Conservation (phyloP, 2,113 vertebrate genomes). For the Bufo gargarizans region DNA sequence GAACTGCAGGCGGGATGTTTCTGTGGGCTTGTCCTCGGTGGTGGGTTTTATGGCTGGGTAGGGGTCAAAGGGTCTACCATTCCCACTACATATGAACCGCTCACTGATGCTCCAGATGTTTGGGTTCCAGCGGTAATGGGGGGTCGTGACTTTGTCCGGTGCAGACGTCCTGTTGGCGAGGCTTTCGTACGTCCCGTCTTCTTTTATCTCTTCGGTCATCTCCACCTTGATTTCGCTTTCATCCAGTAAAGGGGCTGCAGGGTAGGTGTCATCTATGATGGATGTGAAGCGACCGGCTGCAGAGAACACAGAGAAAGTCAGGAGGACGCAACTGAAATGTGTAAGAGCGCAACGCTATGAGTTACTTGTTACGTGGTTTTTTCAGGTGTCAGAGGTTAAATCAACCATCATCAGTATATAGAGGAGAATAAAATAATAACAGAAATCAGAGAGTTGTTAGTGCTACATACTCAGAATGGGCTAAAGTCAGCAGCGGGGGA, state of each 20-base stretch:
- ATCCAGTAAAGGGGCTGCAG: neutral
- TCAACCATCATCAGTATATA: too few species aligned
- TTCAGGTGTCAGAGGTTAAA: too few species aligned
- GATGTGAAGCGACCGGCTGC: neutral
- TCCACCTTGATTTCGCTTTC: conserved; percentile 8
- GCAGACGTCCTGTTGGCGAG: neutral
- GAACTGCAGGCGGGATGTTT: neutral
- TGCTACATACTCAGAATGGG: too few species aligned
- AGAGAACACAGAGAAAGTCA: neutral
- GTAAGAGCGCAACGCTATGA: too few species aligned
- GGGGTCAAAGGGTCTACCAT: neutral
- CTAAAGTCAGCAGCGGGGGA: too few species aligned
- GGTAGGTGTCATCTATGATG: neutral
- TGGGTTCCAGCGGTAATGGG: neutral
- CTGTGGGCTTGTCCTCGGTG: neutral
- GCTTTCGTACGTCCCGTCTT: neutral
- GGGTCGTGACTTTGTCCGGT: neutral
- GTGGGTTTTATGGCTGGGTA: neutral
- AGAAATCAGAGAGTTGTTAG: too few species aligned
- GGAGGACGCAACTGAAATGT: too few species aligned
- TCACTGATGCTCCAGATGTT: conserved; percentile 43
- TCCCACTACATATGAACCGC: neutral
- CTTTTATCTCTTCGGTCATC: conserved; percentile 15
- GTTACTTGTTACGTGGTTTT: too few species aligned
- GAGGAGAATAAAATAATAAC: too few species aligned